Base-by-base conservation (phyloP, 2,113 vertebrate genomes). In the Platichthys stellatus region DNA sequence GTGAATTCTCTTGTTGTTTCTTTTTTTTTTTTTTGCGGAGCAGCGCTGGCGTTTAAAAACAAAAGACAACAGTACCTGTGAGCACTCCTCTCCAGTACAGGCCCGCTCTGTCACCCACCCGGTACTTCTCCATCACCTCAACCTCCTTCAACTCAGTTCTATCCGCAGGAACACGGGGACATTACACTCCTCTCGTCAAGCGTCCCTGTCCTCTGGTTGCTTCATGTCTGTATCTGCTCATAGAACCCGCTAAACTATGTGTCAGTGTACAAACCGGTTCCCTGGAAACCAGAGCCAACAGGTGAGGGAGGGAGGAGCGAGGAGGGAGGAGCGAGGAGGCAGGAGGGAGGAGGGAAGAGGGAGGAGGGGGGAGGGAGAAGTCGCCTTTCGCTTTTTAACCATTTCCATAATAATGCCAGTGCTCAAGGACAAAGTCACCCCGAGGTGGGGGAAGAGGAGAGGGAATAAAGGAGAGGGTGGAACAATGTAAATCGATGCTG, bases 191-290 rank as follows among this genome's bases (percentile, higher is more conserved):
- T 58, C 24, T 64, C 58, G n/a, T 62, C n/a, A 68, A 11, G 35
- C 18, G 74, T 66, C 56, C 63, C 59, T 43, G 35, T 82, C 28
- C 13, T 70, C 65, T 63, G 57, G 8, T 38, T 14, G 20, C 56
- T 43, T n/a, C 1, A 31, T 31, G 43, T 74, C 11, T 81, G 72
- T 67, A 13, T 85, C 81, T 79, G 80, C 51, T 58, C 17, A 66
- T 73, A 72, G 78, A 65, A 74, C 4, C 47, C 38, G 21, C n/a
- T 57, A 2, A 0, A 47, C 53, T 53, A 59, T 64, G 68, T 80
- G 53, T 64, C 72, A 81, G 82, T 91, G 90, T 57, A 83, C 90
- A 78, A 90, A 93, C 92, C 86, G 87, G 92, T 93, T 93, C 71
- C 78, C 73, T 74, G 26, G 77, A 81, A 86, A 90, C 82, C 67